Evolutionary conservation across 2,113 vertebrate genomes (phyloP), one percentile per base, ranked within the genome.

Genomic region (Caloenas nicobarica): DNA sequence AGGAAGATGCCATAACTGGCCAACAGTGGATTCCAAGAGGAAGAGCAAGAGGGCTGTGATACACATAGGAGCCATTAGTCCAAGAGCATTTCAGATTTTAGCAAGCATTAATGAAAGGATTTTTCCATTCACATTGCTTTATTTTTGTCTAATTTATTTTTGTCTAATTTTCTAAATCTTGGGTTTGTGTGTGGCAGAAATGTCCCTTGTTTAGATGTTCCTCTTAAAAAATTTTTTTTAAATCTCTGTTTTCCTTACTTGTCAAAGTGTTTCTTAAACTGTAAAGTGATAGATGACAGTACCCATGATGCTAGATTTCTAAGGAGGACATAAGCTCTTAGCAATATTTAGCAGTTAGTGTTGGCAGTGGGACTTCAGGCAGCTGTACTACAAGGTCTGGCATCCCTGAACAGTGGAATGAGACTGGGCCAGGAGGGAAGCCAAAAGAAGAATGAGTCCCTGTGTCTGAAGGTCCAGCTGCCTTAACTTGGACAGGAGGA

Each of bases 341-440:
- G 61, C 33, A 85, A 28, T 60, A 79, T 79, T 86, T 89, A 84
- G n/a, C 36, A 61, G 51, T 50, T 18, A 26, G 21, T 22, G 29
- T 44, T 78, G 65, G n/a, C 74, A 70, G 51, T 26, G 40, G 62
- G 23, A 71, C 22, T 73, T 50, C 40, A 56, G 26, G 44, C 57
- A 85, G 42, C 44, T 79, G 22, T 57, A 28, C 33, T 44, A 18
- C 4, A 13, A 66, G 44, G n/a, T 61, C 66, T 86, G 44, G 21
- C 29, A 76, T 53, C 24, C 29, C 36, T 1, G 0, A 54, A 31
- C 0, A 7, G 13, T 7, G 15, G 11, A 2, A n/a, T 57, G 48
- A 89, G 78, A 21, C 13, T 0, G 1, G 29, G 7, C 5, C 21
- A 36, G 88, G 15, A 29, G 11, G 44, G 46, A 62, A 80, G 15